Evolutionary conservation across 2,113 vertebrate genomes (phyloP), one percentile per base, ranked within the genome.

Genomic region (Hemibagrus wyckioides): DNA sequence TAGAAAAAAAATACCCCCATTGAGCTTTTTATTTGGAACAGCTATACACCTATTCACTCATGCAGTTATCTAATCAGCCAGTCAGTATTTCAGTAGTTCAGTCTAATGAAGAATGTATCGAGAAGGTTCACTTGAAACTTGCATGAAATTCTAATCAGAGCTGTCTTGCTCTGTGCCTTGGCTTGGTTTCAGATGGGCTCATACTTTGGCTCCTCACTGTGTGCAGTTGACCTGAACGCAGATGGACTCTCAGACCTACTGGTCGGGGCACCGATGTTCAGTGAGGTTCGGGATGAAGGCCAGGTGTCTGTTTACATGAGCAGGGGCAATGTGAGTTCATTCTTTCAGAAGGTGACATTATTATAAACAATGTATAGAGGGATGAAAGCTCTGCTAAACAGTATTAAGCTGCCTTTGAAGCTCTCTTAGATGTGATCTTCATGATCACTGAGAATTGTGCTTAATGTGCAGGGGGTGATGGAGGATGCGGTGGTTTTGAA

Each of bases 121-220:
- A 77, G 75, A 77, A 77, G 2, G 2, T 50, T 77, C 4, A 25
- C n/a, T 52, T 33, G 28, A 52, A 30, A 10, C 6, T 59, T 85
- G 48, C 44, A 11, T 63, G 88, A 82, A 71, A 36, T 83, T 84
- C 57, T 95, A 90, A 92, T 91, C 92, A 95, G 93, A 97, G 96
- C 96, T 94, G 95, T 96, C 94, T 80, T 92, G 93, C 95, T 97
- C 94, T 98, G 93, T 96, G 93, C 96, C 95, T 97, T 93, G 91
- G 88, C 96, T 98, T 97, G 96, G 95, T 98, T 98, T 92, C 97
- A 99, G 98, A 97, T 99, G 98, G 98, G 98, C 95, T 99, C 98
- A 96, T 99, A 99, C 97, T 99, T 99, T 97, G 98, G 98, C 96
- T 99, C 98, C 95, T 98, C 98, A 96, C 96, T 99, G 94, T 99